Conservation (phyloP, 1,140 invertebrate species). For the Heterodera carotae region DNA sequence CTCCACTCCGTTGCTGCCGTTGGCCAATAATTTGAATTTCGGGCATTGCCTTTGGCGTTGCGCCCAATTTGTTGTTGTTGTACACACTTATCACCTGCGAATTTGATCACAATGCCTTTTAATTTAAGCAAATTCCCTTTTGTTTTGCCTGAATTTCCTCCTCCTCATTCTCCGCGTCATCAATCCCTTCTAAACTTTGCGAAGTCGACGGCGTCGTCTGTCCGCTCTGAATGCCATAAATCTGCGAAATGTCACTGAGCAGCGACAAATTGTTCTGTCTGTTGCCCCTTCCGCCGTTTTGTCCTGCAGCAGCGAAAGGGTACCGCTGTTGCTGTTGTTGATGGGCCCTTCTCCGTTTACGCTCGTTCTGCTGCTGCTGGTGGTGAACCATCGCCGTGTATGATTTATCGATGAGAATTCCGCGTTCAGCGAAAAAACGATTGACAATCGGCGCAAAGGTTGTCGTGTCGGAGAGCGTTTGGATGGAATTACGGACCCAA, state of each 20-base stretch:
- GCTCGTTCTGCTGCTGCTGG: conserved; percentile 2
- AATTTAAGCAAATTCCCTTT: too few relatives aligned
- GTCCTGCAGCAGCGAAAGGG: not conserved
- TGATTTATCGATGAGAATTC: conserved; percentile 33
- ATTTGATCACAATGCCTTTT: too few relatives aligned
- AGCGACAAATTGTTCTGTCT: not conserved
- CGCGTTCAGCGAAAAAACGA: conserved; percentile 34
- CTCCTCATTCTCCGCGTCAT: not conserved
- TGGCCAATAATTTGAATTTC: not conserved
- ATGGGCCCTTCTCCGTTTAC: not conserved
- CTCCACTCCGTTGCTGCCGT: not conserved
- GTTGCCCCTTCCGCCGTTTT: not conserved
- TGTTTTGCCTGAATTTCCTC: not conserved
- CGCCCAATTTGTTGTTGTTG: not conserved
- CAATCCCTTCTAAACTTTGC: not conserved
- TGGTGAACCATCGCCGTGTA: conserved; percentile 12
- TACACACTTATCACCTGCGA: not conserved
- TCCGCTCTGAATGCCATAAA: not conserved
- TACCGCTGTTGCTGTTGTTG: not conserved
- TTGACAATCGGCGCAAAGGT: conserved; percentile 12
- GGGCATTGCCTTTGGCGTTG: not conserved
- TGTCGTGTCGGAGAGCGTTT: conserved; percentile 9
- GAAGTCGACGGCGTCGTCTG: not conserved
- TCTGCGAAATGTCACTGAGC: not conserved
- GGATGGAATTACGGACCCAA: conserved; percentile 33